These are phyloP conservation scores for Synanthedon myopaeformis DNA, from an alignment of 2,888 invertebrate species.

Conservation along the genomic window DNA sequence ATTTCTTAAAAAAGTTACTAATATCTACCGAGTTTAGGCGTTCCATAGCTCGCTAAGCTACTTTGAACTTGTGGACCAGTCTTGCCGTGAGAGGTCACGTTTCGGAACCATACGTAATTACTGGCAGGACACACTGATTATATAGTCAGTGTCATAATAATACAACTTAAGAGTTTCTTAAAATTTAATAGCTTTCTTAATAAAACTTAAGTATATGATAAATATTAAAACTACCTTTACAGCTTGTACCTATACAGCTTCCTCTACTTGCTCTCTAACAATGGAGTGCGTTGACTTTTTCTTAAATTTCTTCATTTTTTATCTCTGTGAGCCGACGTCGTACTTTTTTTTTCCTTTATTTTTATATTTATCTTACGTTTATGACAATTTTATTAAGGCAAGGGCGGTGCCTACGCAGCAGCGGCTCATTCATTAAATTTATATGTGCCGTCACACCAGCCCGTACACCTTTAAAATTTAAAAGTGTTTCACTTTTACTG, in stretches of 20 bases:
- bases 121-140: too few relatives aligned
- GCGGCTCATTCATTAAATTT: conserved; percentile 49
- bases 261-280: conserved; percentile 20
- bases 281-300: conserved; percentile 36
- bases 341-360: conserved; percentile 24
- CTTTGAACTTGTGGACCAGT: too few relatives aligned
- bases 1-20: too few relatives aligned
- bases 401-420: conserved; percentile 38
- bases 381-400: conserved; percentile 59
- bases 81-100: too few relatives aligned
- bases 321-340: conserved; percentile 16
- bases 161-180: too few relatives aligned
- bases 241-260: conserved; percentile 15
- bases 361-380: conserved; percentile 45
- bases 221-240: conserved; percentile 15
- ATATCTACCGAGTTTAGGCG: too few relatives aligned
- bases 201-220: not conserved
- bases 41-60: too few relatives aligned
- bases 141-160: too few relatives aligned
- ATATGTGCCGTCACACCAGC: conserved; percentile 22
- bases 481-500: too few relatives aligned
- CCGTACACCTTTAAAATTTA: conserved; percentile 5
- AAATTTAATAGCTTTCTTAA: too few relatives aligned
- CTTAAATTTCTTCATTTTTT: conserved; percentile 20
- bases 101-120: too few relatives aligned